Evolutionary conservation across 2,113 vertebrate species (phyloP).

Genomic region (Ondatra zibethicus): DNA sequence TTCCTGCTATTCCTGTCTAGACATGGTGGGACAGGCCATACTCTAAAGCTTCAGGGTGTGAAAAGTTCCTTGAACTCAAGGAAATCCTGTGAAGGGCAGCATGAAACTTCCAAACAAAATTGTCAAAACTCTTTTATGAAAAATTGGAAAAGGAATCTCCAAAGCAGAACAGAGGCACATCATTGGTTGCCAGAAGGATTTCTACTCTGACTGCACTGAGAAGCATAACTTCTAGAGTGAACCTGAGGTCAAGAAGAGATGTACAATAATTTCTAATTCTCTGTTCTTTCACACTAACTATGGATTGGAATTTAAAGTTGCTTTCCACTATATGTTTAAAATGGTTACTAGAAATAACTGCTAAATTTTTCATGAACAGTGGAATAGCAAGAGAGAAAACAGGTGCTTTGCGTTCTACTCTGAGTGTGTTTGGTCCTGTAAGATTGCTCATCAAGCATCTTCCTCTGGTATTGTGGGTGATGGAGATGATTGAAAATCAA

Average conservation of each 20-base stretch:
- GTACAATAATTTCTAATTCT: background rate
- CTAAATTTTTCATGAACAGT: background rate
- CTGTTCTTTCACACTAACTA: background rate
- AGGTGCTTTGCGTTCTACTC: background rate
- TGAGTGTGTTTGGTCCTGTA: background rate
- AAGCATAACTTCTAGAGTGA: background rate
- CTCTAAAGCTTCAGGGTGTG: background rate
- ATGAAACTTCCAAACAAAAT: background rate
- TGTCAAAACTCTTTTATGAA: background rate
- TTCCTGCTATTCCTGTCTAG: background rate
- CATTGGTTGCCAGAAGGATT: background rate
- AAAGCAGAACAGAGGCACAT: background rate
- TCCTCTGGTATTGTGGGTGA: background rate
- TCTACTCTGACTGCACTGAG: background rate
- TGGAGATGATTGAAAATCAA: background rate
- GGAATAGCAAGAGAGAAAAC: background rate
- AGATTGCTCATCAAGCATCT: background rate
- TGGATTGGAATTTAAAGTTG: background rate
- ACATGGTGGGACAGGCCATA: background rate
- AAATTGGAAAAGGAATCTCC: background rate
- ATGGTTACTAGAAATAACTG: background rate
- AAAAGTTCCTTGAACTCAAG: background rate
- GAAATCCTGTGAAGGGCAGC: background rate
- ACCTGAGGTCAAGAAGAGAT: background rate
- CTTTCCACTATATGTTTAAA: background rate